These are phyloP conservation scores for Castor canadensis DNA, from an alignment of 2,113 vertebrate genomes.

Conservation along the genomic window DNA sequence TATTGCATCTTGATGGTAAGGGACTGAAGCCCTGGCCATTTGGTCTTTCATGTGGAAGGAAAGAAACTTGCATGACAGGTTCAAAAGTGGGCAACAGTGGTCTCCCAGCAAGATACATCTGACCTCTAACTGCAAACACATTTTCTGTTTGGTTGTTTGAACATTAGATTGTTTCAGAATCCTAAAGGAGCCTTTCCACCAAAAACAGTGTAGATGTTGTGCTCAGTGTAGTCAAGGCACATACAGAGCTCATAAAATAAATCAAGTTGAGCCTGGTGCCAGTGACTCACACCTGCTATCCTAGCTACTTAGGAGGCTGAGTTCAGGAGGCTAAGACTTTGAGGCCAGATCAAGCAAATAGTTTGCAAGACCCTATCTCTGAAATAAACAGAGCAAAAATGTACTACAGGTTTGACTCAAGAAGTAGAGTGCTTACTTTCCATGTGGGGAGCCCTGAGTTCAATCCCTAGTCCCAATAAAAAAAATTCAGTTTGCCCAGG, in stretches of 20 bases:
- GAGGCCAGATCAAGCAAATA: too few relatives aligned
- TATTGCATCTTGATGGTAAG: neutral
- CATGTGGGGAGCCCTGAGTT: too few relatives aligned
- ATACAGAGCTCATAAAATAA: neutral
- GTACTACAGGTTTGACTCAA: too few relatives aligned
- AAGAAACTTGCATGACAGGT: accelerated
- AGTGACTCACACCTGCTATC: too few relatives aligned
- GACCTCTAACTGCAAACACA: neutral
- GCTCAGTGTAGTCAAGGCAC: neutral
- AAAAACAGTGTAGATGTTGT: neutral
- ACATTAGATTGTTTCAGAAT: neutral
- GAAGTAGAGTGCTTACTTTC: too few relatives aligned
- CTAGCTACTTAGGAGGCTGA: too few relatives aligned
- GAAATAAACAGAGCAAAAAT: too few relatives aligned
- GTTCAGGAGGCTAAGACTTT: too few relatives aligned
- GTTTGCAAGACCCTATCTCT: too few relatives aligned
- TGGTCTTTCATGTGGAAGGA: neutral
- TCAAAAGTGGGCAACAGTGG: accelerated
- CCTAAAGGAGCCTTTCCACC: neutral
- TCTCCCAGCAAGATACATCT: too few relatives aligned
- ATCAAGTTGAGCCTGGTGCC: too few relatives aligned
- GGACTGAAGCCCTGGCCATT: accelerated
- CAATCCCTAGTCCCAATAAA: too few relatives aligned
- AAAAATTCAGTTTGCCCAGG: accelerated
- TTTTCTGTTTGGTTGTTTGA: neutral